Base-by-base conservation (phyloP, 2,888 invertebrate species). In the Harpalus rubripes region DNA sequence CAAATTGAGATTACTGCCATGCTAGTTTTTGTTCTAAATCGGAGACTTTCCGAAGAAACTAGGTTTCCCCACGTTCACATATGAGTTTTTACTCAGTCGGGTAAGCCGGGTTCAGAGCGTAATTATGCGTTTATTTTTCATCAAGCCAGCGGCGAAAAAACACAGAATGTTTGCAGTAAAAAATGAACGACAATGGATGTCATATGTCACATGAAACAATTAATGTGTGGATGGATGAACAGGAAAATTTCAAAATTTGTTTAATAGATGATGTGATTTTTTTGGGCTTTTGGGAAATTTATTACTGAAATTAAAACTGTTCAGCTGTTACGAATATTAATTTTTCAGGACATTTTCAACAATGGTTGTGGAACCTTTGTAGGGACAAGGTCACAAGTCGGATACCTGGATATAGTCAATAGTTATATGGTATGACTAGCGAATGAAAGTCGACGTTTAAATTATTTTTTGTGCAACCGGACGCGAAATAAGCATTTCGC, bases 121-220 rank as follows among this genome's bases (percentile, higher is more conserved):
- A 74, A 74, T 74, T 74, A 44, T 74, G 41, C 72, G 72, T 74
- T 74, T 74, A 74, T 74, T 74, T 74, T 74, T 41, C 72, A 74
- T 74, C 18, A 68, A 41, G 68, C 16, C 41, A 18, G 16, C 44
- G 3, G 44, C 18, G 72, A 44, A 18, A 44, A 44, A 74, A 74
- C 72, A 74, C 44, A 74, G 41, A 68, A 68, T 39, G 41, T 74
- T 68, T 74, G 41, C 10, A 74, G 16, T 44, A 74, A 74, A 74
- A 74, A 74, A 74, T 74, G 72, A 74, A 44, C 18, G 41, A 74
- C 44, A 16, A 39, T 68, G 68, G n/a, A 12, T 39, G 68, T 15
- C n/a, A 68, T 39, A 39, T 39, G 32, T 32, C 26, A 68, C 68
- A 39, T 32, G 5, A 26, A 65, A 65, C 32, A 65, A 65, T 39